Base-by-base conservation (phyloP, 2,113 vertebrate genomes). In the Embiotoca jacksoni region DNA sequence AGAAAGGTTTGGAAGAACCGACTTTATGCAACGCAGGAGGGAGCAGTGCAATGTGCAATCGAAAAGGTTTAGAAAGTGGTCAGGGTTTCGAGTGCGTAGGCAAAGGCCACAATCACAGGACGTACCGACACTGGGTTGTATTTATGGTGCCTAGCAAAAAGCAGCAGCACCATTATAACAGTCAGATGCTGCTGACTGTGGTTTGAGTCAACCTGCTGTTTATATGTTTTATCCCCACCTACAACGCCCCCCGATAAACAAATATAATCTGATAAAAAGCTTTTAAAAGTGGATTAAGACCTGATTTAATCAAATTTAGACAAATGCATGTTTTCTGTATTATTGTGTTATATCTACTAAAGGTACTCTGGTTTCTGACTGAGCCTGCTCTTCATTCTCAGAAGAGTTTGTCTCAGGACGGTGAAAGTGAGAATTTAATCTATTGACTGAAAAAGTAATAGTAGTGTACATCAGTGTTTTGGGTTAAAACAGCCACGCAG, bases 91-190 rank as follows among this genome's bases (percentile, higher is more conserved):
- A 44, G 41, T 33, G 13, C 37, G 44, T 33, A 63, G 16, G 6
- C 3, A 0, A 32, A 7, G 0, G n/a, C 32, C 0, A 10, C 1
- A 15, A 65, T 76, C 33, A 62, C 14, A 57, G 50, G n/a, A 59
- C 3, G 33, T 23, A 23, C 6, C 4, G 23, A 31, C 9, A 31
- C 11, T 10, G 1, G 4, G 36, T 56, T 32, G 6, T 75, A 39
- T 59, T 72, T 37, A 49, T 30, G n/a, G 57, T 66, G 62, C 62
- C 16, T 7, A 60, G 63, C 71, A 76, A 81, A 79, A 31, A 75
- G 46, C 61, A 46, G 36, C 7, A 7, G 46, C 61, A 46, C 35
- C 7, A 7, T 47, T 31, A 54, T 54, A 35, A 37, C 37, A 61
- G 10, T 11, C 10, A 44, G 41, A 44, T 44, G 55, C 7, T 23